Conservation (phyloP, 2,113 vertebrate species). For the Xyliphius kryptos region DNA sequence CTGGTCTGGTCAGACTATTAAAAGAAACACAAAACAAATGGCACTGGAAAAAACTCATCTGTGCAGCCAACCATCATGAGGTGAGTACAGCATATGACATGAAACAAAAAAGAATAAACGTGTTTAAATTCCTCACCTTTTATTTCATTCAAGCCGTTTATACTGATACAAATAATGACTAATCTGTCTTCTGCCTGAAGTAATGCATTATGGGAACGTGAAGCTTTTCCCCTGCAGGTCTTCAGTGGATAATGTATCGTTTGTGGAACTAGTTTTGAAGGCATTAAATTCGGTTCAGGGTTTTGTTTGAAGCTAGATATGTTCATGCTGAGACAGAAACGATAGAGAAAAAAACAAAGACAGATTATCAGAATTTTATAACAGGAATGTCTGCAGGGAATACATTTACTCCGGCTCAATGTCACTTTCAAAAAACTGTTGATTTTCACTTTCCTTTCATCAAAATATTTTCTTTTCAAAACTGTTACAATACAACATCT, state of each 20-base stretch:
- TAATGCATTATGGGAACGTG: conserved; percentile 6
- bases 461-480: conserved; percentile 4
- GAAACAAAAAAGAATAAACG: no score
- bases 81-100: no score
- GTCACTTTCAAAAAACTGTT: neutral
- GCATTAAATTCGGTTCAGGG: conserved; percentile 8
- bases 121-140: neutral
- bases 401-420: neutral
- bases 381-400: conserved; percentile 10
- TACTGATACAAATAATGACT: neutral
- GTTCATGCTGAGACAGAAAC: conserved; percentile 5
- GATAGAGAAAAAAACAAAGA: conserved; percentile 14
- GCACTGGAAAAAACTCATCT: no score
- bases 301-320: conserved; percentile 18
- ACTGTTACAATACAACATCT: no score
- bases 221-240: neutral
- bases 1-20: no score
- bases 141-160: neutral
- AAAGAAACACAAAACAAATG: no score
- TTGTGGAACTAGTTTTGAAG: conserved; percentile 16
- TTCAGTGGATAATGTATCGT: conserved; percentile 13
- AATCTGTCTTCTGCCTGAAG: conserved; percentile 4
- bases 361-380: conserved; percentile 10
- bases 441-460: conserved; percentile 1
- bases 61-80: no score